Percentiles rank a stretch among this genome's conserved stretches.
Conservation (phyloP, 1,140 invertebrate species). For the Pogonus chalceus region DNA sequence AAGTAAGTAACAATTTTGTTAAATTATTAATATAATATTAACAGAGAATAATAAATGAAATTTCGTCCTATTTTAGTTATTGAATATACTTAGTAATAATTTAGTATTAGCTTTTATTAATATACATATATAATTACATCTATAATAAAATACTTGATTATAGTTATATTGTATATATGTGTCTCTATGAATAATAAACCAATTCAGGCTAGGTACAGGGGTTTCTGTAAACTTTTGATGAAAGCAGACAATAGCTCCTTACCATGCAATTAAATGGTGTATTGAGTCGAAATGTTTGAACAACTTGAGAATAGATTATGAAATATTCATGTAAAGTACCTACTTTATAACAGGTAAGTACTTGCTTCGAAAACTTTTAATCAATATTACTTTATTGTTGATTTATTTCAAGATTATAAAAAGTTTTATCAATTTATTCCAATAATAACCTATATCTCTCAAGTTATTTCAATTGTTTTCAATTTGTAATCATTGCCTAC, state of each 20-base stretch:
- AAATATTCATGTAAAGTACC: neutral
- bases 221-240: neutral
- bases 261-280: neutral
- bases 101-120: neutral
- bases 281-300: neutral
- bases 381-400: neutral
- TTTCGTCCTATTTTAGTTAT: neutral
- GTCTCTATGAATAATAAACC: neutral
- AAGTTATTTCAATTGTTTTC: neutral
- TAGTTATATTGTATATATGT: neutral
- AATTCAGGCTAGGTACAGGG: neutral
- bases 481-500: neutral
- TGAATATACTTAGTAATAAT: neutral
- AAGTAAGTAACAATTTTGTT: no score
- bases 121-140: neutral
- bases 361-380: neutral
- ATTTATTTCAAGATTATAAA: neutral
- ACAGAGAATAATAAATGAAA: neutral
- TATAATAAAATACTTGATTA: neutral
- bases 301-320: neutral
- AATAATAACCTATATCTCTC: neutral
- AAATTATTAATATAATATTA: neutral
- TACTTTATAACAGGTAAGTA: neutral
- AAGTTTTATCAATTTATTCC: neutral
- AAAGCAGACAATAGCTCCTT: neutral